Conservation (phyloP, 2,888 invertebrate species). For the Meganola albula region DNA sequence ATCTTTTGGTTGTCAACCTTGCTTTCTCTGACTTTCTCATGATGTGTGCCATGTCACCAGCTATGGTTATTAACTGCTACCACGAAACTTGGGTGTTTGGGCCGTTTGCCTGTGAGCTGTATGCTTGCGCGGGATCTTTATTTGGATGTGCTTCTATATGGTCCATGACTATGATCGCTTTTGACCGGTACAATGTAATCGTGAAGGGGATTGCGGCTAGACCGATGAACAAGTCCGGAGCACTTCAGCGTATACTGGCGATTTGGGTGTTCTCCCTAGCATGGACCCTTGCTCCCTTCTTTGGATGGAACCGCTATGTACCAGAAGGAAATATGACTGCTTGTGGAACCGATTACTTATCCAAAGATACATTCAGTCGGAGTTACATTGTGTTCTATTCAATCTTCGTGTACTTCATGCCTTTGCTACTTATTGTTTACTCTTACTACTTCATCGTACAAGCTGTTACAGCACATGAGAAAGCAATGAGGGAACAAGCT, state of each 20-base stretch:
- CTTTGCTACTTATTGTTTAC: conserved; percentile 88
- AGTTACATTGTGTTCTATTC: conserved; percentile 89
- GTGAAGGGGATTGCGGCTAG: conserved; percentile 92
- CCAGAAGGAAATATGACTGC: conserved; percentile 97
- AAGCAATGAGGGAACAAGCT: conserved; percentile 91
- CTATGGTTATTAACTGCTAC: conserved; percentile 91
- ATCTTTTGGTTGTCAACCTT: conserved; percentile 92
- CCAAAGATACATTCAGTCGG: conserved; percentile 84
- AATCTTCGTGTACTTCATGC: conserved; percentile 85
- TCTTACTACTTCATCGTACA: conserved; percentile 93
- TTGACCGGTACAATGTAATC: conserved; percentile 96
- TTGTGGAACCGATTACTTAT: conserved; percentile 92
- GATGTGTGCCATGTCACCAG: conserved; percentile 90
- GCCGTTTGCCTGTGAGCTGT: conserved; percentile 90
- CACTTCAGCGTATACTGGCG: conserved; percentile 84
- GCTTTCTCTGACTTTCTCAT: conserved; percentile 94
- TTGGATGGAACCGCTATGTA: conserved; percentile 94
- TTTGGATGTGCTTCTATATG: conserved; percentile 95
- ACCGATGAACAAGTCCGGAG: conserved; percentile 88
- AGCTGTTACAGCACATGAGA: conserved; percentile 91
- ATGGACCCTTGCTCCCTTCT: conserved; percentile 90
- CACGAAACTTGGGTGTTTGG: conserved; percentile 84
- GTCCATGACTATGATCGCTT: conserved; percentile 94
- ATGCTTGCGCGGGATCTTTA: conserved; percentile 90
- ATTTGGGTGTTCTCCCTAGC: conserved; percentile 87